These are phyloP conservation scores for Drosophila subobscura DNA, from an alignment of 1,140 invertebrate species.

Conservation along the genomic window DNA sequence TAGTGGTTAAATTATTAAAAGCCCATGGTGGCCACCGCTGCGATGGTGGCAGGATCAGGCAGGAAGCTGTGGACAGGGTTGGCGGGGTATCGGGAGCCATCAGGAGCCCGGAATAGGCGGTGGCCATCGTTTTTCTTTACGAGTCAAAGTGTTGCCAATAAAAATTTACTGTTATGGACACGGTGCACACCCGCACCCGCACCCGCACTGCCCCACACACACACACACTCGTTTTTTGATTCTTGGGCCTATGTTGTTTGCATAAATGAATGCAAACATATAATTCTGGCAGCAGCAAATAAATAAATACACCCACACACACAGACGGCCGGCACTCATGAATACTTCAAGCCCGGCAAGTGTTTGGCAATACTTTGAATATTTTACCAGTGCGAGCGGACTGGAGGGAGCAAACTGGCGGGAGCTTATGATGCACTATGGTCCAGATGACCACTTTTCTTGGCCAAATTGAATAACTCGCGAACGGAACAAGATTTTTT, in stretches of 20 bases:
- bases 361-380: slow-evolving; percentile 69
- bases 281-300: slow-evolving; percentile 48
- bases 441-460: too few relatives aligned
- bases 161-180: slow-evolving; percentile 57
- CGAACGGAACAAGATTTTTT: too few relatives aligned
- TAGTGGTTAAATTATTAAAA: slow-evolving; percentile 74
- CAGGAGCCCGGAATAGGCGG: neutral
- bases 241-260: slow-evolving; percentile 49
- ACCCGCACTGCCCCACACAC: neutral
- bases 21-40: slow-evolving; percentile 14
- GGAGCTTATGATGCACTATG: slow-evolving; percentile 60
- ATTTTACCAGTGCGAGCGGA: slow-evolving; percentile 31
- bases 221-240: slow-evolving; percentile 3
- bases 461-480: too few relatives aligned
- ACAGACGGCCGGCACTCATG: slow-evolving; percentile 7
- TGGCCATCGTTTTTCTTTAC: slow-evolving; percentile 64
- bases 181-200: slow-evolving; percentile 5
- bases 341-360: slow-evolving; percentile 28
- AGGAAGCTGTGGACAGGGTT: neutral
- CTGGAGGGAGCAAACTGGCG: neutral
- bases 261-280: slow-evolving; percentile 62
- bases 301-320: slow-evolving; percentile 34
- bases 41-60: neutral
- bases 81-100: neutral
- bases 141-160: slow-evolving; percentile 60